Evolutionary conservation across 2,113 vertebrate species (phyloP).

Genomic region (Phodopus roborovskii): DNA sequence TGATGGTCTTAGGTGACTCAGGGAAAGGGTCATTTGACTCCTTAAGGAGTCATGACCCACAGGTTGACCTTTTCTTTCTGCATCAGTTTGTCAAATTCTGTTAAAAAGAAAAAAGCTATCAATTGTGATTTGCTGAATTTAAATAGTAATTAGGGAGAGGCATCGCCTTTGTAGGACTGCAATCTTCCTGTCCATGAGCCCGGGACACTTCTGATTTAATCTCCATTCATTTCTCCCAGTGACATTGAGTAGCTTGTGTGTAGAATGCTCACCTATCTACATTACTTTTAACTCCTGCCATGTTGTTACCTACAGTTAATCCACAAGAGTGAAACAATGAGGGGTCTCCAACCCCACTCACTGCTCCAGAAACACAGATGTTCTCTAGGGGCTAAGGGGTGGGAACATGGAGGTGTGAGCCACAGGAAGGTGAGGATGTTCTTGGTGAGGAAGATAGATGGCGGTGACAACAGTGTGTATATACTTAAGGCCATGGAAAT

Average conservation of each 20-base stretch:
- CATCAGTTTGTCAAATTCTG: not conserved
- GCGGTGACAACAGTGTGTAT: not conserved
- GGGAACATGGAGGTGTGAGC: not conserved
- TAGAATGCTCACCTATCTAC: not conserved
- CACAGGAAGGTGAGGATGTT: not conserved
- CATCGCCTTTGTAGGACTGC: not conserved
- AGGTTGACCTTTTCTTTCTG: not conserved
- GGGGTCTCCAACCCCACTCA: not conserved
- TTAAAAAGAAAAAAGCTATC: not conserved
- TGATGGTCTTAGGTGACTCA: not conserved
- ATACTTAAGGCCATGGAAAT: not conserved
- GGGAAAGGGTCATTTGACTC: not conserved
- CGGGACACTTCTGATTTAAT: not conserved
- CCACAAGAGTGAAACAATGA: not conserved
- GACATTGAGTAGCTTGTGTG: not conserved
- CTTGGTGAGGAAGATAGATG: not conserved
- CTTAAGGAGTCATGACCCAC: too few relatives aligned
- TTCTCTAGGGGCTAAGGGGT: not conserved
- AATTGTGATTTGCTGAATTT: not conserved
- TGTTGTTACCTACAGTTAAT: not conserved
- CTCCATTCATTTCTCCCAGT: not conserved
- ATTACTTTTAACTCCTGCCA: not conserved
- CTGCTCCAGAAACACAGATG: not conserved
- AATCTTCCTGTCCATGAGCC: not conserved
- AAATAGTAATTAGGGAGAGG: not conserved